A percentile compares a stretch with the other conserved stretches of the same genome.
phyloP scores from a whole-genome alignment of 2,113 vertebrate species.

The Naja naja region DNA sequence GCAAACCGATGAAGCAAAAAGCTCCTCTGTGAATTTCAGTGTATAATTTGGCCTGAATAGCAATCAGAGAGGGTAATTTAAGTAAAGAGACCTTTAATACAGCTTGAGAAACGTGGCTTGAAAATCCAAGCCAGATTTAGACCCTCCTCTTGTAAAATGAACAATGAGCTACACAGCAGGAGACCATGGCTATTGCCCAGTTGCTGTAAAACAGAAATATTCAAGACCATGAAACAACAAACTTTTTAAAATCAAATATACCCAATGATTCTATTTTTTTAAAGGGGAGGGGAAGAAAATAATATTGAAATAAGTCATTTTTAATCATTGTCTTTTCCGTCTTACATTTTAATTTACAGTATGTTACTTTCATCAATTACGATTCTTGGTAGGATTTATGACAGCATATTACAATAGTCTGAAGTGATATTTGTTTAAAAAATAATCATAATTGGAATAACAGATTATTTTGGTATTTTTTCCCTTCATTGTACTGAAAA shows the following conservation, averaged over 20 bases:
- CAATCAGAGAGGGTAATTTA: background rate
- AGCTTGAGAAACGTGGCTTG: background rate
- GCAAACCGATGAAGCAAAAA: background rate
- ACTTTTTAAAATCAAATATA: background rate
- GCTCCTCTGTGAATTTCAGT: background rate
- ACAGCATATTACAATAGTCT: background rate
- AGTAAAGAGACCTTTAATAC: background rate
- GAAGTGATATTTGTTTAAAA: background rate
- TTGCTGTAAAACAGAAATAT: background rate
- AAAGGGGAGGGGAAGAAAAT: background rate
- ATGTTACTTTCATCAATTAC: background rate
- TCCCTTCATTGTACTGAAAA: background rate
- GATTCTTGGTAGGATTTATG: background rate
- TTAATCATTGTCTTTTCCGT: background rate
- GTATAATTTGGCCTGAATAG: background rate
- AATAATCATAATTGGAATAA: background rate
- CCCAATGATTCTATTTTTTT: background rate
- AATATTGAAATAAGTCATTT: background rate
- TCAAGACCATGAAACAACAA: background rate
- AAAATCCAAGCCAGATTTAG: background rate
- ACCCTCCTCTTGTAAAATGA: background rate
- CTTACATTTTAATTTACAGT: background rate
- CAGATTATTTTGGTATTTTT: background rate
- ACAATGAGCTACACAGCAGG: background rate
- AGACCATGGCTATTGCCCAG: background rate